Percentiles rank a stretch among this genome's conserved stretches.
Evolutionary conservation across 2,113 vertebrate genomes (phyloP).

Genomic region (Sclerurus mexicanus): DNA sequence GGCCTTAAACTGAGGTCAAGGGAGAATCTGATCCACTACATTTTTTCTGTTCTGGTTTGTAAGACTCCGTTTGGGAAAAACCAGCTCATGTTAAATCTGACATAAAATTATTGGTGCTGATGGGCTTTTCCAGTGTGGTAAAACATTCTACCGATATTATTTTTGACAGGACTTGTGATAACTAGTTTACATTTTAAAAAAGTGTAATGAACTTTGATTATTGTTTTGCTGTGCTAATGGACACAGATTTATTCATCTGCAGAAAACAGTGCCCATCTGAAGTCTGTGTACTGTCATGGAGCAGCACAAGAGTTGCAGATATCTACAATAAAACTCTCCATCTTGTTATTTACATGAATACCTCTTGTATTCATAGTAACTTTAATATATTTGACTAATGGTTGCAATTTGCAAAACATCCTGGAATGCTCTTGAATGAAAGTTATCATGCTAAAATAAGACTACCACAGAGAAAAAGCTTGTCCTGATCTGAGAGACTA

Average conservation of each 20-base stretch:
- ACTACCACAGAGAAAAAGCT: neutral
- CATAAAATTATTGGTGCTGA: neutral
- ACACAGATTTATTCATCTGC: neutral
- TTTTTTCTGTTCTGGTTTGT: constrained; percentile 21
- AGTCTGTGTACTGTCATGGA: neutral
- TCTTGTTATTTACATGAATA: neutral
- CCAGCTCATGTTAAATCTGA: neutral
- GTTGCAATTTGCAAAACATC: neutral
- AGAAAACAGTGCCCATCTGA: neutral
- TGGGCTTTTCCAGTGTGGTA: constrained; percentile 13
- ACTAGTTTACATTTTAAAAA: neutral
- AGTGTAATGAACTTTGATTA: neutral
- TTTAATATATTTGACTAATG: neutral
- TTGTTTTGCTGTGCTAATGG: neutral
- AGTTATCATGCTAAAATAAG: neutral
- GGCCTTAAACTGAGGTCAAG: constrained; percentile 6
- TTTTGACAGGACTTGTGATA: neutral
- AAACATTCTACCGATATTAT: neutral
- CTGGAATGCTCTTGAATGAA: neutral
- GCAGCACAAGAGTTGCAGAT: neutral
- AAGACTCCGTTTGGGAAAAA: constrained; percentile 14
- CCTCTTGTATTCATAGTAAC: neutral
- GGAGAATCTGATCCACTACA: neutral
- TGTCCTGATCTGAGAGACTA: neutral
- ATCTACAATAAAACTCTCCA: neutral